Evolutionary conservation across 1,140 invertebrate genomes (phyloP).

Genomic region (Olivierus martensii): DNA sequence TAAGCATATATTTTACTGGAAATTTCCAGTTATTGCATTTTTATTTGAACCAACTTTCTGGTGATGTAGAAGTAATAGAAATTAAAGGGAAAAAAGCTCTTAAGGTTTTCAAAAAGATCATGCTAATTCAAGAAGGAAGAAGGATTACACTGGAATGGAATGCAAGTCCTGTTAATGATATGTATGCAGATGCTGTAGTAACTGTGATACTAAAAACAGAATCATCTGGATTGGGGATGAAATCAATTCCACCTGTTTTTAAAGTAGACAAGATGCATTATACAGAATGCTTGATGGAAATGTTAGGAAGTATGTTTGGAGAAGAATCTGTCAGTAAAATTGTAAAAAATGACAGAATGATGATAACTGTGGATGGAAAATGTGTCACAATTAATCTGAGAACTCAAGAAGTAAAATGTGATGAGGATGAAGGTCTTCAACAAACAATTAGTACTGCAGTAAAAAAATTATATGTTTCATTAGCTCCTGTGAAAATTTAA

Average conservation of each 20-base stretch:
- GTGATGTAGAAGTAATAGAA: slow-evolving; percentile 57
- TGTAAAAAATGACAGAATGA: slow-evolving; percentile 77
- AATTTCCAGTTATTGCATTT: slow-evolving; percentile 62
- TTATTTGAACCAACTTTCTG: slow-evolving; percentile 67
- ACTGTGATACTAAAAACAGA: slow-evolving; percentile 36
- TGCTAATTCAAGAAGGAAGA: slow-evolving; percentile 66
- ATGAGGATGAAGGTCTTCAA: slow-evolving; percentile 63
- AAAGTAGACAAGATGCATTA: slow-evolving; percentile 24
- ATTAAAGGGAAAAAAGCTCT: slow-evolving; percentile 56
- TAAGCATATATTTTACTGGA: slow-evolving; percentile 75
- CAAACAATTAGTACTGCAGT: slow-evolving; percentile 75
- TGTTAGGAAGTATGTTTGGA: slow-evolving; percentile 89
- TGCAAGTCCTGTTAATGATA: slow-evolving; percentile 88
- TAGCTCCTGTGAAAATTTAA: slow-evolving; percentile 44
- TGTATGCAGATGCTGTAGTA: slow-evolving; percentile 92
- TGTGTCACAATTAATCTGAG: slow-evolving; percentile 72
- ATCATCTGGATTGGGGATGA: neutral
- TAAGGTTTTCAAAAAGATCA: slow-evolving; percentile 52
- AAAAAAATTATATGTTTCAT: slow-evolving; percentile 63
- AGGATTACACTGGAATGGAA: slow-evolving; percentile 83
- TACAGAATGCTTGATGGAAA: slow-evolving; percentile 79
- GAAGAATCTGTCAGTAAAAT: slow-evolving; percentile 87
- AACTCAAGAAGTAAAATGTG: slow-evolving; percentile 62
- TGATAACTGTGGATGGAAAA: slow-evolving; percentile 70
- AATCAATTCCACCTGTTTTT: slow-evolving; percentile 6